phyloP scores from a whole-genome alignment of 1,140 invertebrate species.

The Trichonephila clavipes region DNA sequence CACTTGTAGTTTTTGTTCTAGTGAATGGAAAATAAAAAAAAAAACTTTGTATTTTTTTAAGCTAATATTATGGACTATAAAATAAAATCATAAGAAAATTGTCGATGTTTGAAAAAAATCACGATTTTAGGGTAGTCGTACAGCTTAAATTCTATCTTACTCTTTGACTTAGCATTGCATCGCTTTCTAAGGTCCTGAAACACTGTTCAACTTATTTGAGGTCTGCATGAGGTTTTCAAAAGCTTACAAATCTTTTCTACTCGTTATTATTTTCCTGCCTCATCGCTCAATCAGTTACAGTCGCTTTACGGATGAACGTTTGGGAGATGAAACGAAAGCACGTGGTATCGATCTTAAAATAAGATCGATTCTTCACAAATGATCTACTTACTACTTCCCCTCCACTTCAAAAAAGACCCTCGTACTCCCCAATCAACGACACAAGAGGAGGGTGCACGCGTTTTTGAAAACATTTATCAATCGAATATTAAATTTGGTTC shows the following conservation, averaged over 20 bases:
- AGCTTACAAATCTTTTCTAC: not conserved
- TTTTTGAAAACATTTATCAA: conserved; percentile 5
- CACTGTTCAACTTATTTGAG: not conserved
- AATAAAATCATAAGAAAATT: no score
- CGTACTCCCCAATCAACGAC: not conserved
- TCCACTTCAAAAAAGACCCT: not conserved
- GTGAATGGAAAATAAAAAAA: no score
- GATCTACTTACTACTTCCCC: not conserved
- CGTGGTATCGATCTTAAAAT: conserved; percentile 18
- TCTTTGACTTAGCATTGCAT: no score
- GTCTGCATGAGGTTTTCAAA: not conserved
- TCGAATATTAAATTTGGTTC: not conserved
- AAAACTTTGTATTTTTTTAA: no score
- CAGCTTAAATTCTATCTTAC: no score
- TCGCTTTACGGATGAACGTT: not conserved
- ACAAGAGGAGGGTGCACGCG: not conserved
- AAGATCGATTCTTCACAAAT: conserved; percentile 17
- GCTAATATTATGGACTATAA: no score
- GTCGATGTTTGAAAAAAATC: no score
- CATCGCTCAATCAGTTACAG: conserved; percentile 2
- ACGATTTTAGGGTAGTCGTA: no score
- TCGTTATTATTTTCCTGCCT: not conserved
- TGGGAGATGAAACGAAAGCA: not conserved
- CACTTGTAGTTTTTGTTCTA: no score
- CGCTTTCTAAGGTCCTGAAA: no score